A percentile compares a stretch with the other conserved stretches of the same genome.
Evolutionary conservation across 2,113 vertebrate genomes (phyloP).

Genomic region (Dinomys branickii): DNA sequence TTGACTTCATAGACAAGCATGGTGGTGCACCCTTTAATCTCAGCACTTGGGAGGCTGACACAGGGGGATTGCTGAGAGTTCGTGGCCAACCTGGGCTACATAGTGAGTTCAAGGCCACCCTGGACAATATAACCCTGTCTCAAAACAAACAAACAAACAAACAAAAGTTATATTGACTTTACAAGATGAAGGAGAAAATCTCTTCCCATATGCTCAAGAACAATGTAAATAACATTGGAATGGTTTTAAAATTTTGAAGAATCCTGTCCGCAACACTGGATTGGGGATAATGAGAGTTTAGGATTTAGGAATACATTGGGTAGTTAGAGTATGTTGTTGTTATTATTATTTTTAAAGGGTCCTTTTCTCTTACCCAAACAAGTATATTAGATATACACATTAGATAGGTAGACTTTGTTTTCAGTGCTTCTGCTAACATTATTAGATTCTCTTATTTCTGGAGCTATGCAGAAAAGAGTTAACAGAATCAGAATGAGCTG

Average conservation of each 20-base stretch:
- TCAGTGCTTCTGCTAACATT: background rate
- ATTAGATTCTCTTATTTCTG: background rate
- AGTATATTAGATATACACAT: background rate
- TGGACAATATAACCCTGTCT: background rate
- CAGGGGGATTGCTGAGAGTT: background rate
- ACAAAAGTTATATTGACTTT: background rate
- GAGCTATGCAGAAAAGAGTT: background rate
- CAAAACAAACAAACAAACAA: background rate
- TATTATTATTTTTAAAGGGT: background rate
- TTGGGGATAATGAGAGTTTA: background rate
- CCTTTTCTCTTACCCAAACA: background rate
- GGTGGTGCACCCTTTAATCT: background rate
- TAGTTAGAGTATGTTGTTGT: background rate
- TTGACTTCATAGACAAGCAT: background rate
- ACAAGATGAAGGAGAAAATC: background rate
- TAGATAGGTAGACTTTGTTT: slow-evolving; percentile 5
- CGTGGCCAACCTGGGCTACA: background rate
- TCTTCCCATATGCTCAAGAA: background rate
- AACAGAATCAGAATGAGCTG: background rate
- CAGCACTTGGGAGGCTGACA: background rate
- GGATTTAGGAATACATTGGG: background rate
- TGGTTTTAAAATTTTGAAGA: slow-evolving; percentile 39
- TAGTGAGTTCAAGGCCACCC: background rate
- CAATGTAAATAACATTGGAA: background rate
- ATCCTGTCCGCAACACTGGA: background rate